Conservation (phyloP, 2,888 invertebrate genomes). For the Baccha elongata region DNA sequence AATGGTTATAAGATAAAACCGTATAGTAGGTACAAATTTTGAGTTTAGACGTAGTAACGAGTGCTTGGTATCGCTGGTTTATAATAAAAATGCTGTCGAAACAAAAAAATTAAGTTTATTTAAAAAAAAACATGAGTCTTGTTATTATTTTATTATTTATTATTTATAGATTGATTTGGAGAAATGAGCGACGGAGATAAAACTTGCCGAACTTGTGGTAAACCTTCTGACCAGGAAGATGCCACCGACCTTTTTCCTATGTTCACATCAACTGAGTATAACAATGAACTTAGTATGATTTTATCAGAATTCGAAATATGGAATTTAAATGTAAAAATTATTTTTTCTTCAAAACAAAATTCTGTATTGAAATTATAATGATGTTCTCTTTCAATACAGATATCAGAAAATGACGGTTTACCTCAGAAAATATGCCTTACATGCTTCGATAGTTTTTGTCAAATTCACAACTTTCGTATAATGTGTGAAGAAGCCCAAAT, state of each 20-base stretch:
- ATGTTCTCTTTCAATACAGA: constrained; percentile 21
- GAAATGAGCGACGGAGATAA: constrained; percentile 41
- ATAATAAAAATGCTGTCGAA: too few relatives aligned
- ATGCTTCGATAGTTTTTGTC: constrained; percentile 67
- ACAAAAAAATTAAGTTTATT: too few relatives aligned
- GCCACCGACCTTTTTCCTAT: constrained; percentile 48
- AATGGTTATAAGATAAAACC: too few relatives aligned
- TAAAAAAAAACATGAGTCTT: too few relatives aligned
- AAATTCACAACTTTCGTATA: constrained; percentile 61
- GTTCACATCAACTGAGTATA: constrained; percentile 51
- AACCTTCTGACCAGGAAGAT: constrained; percentile 47
- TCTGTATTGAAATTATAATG: background rate
- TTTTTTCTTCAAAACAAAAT: background rate
- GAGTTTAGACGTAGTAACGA: too few relatives aligned
- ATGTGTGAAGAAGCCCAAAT: constrained; percentile 62
- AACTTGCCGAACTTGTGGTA: constrained; percentile 61
- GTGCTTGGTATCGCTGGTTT: too few relatives aligned
- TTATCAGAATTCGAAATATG: constrained; percentile 57
- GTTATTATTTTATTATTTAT: too few relatives aligned
- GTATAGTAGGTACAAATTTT: too few relatives aligned
- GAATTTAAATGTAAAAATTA: constrained; percentile 53
- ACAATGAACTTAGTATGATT: constrained; percentile 50
- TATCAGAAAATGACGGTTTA: constrained; percentile 48
- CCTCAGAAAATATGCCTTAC: constrained; percentile 63
- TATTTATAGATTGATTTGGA: too few relatives aligned